Evolutionary conservation across 2,113 vertebrate species (phyloP).

Genomic region (Sturnus vulgaris): DNA sequence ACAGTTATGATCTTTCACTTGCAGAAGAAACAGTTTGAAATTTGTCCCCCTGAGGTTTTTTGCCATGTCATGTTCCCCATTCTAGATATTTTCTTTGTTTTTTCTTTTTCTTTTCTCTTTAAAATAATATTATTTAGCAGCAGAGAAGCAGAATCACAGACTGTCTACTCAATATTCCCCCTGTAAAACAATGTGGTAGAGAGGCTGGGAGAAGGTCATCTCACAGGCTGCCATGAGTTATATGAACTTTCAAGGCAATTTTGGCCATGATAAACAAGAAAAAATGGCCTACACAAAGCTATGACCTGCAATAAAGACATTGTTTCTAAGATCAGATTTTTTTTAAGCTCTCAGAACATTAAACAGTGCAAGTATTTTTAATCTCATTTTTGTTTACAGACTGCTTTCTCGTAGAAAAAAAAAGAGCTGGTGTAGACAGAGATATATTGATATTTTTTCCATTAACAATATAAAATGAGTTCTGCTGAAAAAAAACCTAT

Average conservation of each 20-base stretch:
- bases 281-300: neutral
- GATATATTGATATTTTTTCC: neutral
- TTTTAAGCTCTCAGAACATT: neutral
- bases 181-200: neutral
- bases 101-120: neutral
- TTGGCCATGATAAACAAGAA: neutral
- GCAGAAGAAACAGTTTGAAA: neutral
- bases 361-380: neutral
- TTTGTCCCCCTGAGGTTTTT: accelerated
- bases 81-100: neutral
- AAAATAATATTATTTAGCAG: neutral
- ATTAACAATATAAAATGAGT: neutral
- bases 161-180: neutral
- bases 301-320: neutral
- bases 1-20: neutral
- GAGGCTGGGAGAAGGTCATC: neutral
- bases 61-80: accelerated
- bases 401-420: neutral
- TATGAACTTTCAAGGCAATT: neutral
- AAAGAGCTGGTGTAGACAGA: neutral
- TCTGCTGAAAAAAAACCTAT: neutral
- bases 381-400: neutral
- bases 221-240: neutral
- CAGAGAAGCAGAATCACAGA: neutral
- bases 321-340: neutral